These are phyloP conservation scores for Cylloceria caligata DNA, from an alignment of 2,888 invertebrate genomes.

Conservation along the genomic window DNA sequence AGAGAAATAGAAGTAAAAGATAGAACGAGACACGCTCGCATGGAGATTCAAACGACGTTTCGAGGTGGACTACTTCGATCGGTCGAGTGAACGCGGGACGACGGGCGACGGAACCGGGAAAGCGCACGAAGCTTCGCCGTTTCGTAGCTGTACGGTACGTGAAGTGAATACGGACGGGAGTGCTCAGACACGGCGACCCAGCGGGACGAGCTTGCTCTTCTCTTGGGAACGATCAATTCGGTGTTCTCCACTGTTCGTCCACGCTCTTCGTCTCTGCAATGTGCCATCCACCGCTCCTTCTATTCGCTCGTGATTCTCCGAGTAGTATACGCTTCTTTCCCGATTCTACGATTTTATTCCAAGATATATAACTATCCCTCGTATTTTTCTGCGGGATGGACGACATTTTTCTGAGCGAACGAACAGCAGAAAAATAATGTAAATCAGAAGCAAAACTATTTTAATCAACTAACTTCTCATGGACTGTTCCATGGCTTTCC, in stretches of 20 bases:
- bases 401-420: conserved; percentile 16
- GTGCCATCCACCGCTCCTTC: neutral
- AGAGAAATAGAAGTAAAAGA: conserved; percentile 16
- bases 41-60: conserved; percentile 67
- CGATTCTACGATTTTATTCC: conserved; percentile 25
- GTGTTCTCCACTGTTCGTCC: conserved; percentile 38
- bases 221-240: conserved; percentile 66
- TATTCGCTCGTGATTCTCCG: conserved; percentile 40
- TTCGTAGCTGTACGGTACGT: conserved; percentile 49
- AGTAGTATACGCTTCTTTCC: conserved; percentile 26
- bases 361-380: neutral
- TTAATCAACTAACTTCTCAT: neutral
- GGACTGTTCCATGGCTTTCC: neutral
- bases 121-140: conserved; percentile 15
- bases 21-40: conserved; percentile 48
- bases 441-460: neutral
- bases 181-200: conserved; percentile 49
- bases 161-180: conserved; percentile 62
- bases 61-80: conserved; percentile 65
- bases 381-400: neutral
- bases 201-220: conserved; percentile 48
- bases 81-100: conserved; percentile 56
- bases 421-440: neutral
- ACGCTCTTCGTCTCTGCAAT: conserved; percentile 4
- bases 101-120: conserved; percentile 33